These are phyloP conservation scores for Pelochelys cantorii DNA, from an alignment of 2,797 vertebrate species.

Conservation along the genomic window DNA sequence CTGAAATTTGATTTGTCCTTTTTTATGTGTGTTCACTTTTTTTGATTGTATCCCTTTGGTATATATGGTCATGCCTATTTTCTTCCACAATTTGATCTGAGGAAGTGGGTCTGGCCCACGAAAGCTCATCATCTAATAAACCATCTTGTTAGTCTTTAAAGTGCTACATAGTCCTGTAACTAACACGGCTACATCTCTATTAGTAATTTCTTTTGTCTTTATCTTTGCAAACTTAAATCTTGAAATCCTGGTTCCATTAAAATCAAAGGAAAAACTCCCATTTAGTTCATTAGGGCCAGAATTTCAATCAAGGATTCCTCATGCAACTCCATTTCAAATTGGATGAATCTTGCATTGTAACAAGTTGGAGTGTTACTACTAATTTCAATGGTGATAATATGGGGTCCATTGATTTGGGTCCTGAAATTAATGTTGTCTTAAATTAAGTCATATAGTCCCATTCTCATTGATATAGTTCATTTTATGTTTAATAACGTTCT, in stretches of 20 bases:
- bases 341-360: background rate
- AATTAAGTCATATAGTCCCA: constrained; percentile 51
- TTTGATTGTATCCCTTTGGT: no score
- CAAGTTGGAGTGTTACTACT: background rate
- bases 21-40: no score
- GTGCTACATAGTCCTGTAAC: no score
- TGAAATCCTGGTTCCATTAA: background rate
- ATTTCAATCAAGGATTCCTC: fast-evolving
- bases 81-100: no score
- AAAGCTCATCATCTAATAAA: no score
- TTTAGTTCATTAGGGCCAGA: fast-evolving
- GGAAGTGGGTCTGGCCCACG: no score
- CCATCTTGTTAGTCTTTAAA: no score
- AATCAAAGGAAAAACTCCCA: background rate
- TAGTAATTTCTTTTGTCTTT: background rate
- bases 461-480: background rate
- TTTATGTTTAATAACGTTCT: background rate
- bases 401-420: constrained; percentile 22
- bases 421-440: constrained; percentile 57
- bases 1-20: no score
- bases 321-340: background rate
- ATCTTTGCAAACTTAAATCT: background rate
- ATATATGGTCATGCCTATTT: no score
- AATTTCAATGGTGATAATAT: background rate
- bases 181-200: no score